Conservation (phyloP, 2,888 invertebrate genomes). For the Leucoptera coffeella region DNA sequence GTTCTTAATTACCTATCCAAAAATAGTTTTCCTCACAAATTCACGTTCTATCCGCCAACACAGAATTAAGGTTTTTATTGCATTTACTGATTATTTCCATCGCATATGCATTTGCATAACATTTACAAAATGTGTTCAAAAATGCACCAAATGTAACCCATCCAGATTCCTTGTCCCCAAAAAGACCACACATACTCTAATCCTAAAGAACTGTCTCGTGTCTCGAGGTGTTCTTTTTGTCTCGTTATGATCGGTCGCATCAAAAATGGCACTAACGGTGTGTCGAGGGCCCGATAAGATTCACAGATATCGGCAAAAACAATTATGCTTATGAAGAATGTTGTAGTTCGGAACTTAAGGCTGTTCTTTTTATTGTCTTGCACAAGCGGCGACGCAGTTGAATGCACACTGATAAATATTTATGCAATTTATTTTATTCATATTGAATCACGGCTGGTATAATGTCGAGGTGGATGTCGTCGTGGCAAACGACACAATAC, state of each 20-base stretch:
- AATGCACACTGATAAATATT: constrained; percentile 41
- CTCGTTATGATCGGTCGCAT: constrained; percentile 13
- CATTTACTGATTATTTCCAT: too few species aligned
- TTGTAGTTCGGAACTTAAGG: constrained; percentile 27
- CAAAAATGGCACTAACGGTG: constrained; percentile 40
- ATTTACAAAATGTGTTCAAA: too few species aligned
- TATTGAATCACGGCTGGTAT: constrained; percentile 13
- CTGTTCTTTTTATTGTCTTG: constrained; percentile 20
- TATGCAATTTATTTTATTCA: constrained; percentile 47
- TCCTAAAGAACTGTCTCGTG: too few species aligned
- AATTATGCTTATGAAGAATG: constrained; percentile 31
- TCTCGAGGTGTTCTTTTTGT: constrained; percentile 1
- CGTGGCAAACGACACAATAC: too few species aligned
- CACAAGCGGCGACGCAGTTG: constrained; percentile 18
- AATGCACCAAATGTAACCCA: too few species aligned
- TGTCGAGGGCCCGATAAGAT: constrained; percentile 25
- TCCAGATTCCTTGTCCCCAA: too few species aligned
- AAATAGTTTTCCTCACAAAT: too few species aligned
- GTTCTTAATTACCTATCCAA: too few species aligned
- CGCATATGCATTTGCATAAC: too few species aligned
- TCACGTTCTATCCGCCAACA: too few species aligned
- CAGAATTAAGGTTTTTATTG: too few species aligned
- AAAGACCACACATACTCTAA: too few species aligned
- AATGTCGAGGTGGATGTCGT: constrained; percentile 6
- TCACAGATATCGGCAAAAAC: constrained; percentile 36